phyloP scores from a whole-genome alignment of 2,888 invertebrate genomes.

The Operophtera brumata region DNA sequence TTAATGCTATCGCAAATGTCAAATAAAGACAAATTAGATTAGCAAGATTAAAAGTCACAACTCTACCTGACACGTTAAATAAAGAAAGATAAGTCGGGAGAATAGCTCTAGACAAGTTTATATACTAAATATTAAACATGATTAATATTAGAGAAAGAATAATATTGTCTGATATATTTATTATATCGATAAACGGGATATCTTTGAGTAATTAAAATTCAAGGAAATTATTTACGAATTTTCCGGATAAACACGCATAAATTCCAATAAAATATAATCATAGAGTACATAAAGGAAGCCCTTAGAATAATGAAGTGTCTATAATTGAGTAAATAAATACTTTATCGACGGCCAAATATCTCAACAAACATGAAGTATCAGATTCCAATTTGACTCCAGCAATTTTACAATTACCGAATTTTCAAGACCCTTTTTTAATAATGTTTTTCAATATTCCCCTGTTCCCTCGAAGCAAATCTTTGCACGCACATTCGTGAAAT shows the following conservation, averaged over 20 bases:
- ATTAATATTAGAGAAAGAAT: too few relatives aligned
- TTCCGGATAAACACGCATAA: background rate
- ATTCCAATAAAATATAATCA: background rate
- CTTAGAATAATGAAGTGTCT: background rate
- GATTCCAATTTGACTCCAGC: conserved; percentile 7
- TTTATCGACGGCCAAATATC: background rate
- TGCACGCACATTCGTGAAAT: conserved; percentile 20
- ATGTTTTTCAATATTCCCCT: conserved; percentile 7
- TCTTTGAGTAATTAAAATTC: too few relatives aligned
- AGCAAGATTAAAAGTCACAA: too few relatives aligned
- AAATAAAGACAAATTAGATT: too few relatives aligned
- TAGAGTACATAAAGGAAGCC: background rate
- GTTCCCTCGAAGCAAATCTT: conserved; percentile 18
- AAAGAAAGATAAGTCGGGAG: too few relatives aligned
- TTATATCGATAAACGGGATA: too few relatives aligned
- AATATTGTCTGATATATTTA: too few relatives aligned
- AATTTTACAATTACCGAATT: conserved; percentile 11
- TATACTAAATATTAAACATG: too few relatives aligned
- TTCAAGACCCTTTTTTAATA: background rate
- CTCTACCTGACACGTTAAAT: too few relatives aligned
- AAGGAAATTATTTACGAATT: too few relatives aligned
- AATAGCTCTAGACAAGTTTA: too few relatives aligned
- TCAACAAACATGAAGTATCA: background rate
- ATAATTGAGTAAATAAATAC: background rate
- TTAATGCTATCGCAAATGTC: too few relatives aligned